Conservation (phyloP, 1,140 invertebrate species). For the Ceratitis capitata region DNA sequence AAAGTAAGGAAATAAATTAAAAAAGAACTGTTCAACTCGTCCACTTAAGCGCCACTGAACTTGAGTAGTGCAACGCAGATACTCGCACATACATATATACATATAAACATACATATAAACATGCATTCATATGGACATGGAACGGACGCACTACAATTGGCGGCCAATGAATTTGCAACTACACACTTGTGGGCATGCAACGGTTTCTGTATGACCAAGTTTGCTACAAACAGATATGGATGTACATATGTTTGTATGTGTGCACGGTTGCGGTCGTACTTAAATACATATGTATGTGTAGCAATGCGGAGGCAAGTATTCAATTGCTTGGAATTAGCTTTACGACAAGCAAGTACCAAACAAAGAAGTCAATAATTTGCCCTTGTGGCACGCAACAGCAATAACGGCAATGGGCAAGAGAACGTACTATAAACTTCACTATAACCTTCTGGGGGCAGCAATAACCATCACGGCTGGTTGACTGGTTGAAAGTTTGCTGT, state of each 20-base stretch:
- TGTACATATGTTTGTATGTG: not conserved
- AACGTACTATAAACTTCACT: not conserved
- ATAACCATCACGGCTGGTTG: not conserved
- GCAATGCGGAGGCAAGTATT: not conserved
- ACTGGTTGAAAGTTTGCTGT: not conserved
- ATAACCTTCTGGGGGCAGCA: not conserved
- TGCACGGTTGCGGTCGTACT: too few relatives aligned
- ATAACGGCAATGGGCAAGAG: not conserved
- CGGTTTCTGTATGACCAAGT: not conserved
- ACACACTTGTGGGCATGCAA: slow-evolving; percentile 4
- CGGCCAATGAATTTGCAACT: not conserved
- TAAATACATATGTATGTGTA: not conserved
- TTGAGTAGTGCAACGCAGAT: not conserved
- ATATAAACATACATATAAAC: too few relatives aligned
- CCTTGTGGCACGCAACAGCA: not conserved
- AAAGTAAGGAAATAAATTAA: too few relatives aligned
- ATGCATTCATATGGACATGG: too few relatives aligned
- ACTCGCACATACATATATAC: too few relatives aligned
- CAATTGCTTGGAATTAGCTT: not conserved
- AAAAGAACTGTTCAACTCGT: not conserved
- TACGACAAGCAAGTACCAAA: not conserved
- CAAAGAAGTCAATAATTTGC: slow-evolving; percentile 16
- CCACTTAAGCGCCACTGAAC: slow-evolving; percentile 4
- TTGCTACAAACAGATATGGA: not conserved
- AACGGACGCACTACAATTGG: not conserved